Base-by-base conservation (phyloP, 2,888 invertebrate species). In the Ochropleura leucogaster region DNA sequence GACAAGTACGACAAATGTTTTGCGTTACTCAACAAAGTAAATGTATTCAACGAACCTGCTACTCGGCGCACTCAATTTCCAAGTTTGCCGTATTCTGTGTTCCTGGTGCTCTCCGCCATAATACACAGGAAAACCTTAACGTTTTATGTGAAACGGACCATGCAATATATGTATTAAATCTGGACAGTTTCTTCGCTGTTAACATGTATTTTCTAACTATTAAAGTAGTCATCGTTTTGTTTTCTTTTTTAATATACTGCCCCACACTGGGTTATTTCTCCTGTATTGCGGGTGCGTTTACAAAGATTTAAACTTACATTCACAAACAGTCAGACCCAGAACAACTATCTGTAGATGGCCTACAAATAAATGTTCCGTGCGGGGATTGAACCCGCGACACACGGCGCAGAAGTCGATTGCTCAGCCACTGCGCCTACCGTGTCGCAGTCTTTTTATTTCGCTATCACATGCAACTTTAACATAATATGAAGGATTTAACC, bases 151-250 rank as follows among this genome's bases (percentile, higher is more conserved):
- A 84, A 83, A 82, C 72, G 20, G 8, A 65, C 51, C 71, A 67
- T 18, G 46, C 64, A 66, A 74, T 81, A 74, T 74, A 60, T 74
- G 59, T 73, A 68, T 73, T 77, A 70, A 74, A 72, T 75, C 46
- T 65, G 42, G n/a, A 7, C 60, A 75, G 55, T 65, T 80, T 59
- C 14, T 42, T 78, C 16, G 46, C 47, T 77, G 18, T 68, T 57
- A 68, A 74, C 73, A 75, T 65, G 79, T 72, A 73, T 72, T 70
- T 78, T 55, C 14, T 63, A 72, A 73, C 72, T 75, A 70, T 79
- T 75, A 75, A 81, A 81, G 72, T 78, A 74, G 68, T 64, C 80
- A 80, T 77, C 60, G 77, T 73, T 80, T 77, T 72, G 1, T 30
- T 30, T 30, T 30, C 3, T 30, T 30, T 30, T 30, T 30, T 3